phyloP scores from a whole-genome alignment of 2,797 vertebrate genomes.

The Gastrophryne carolinensis region DNA sequence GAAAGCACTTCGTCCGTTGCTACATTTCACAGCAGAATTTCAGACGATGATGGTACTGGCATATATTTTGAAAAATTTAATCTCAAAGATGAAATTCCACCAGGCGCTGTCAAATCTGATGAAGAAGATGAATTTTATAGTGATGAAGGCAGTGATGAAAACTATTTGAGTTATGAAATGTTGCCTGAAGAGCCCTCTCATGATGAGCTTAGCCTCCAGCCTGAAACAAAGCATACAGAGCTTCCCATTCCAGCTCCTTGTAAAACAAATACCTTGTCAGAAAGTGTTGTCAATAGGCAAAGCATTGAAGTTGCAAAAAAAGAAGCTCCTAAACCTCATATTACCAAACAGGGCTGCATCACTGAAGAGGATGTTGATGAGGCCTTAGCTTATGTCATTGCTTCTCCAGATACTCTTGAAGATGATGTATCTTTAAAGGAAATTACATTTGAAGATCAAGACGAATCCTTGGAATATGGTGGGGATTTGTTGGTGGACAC shows the following conservation, averaged over 20 bases:
- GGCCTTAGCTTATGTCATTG: slow-evolving; percentile 78
- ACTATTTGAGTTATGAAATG: slow-evolving; percentile 31
- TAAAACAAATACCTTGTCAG: not conserved
- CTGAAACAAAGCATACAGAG: not conserved
- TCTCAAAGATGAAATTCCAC: slow-evolving; percentile 83
- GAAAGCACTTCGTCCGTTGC: slow-evolving; percentile 79
- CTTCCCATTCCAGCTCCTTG: not conserved
- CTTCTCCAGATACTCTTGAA: slow-evolving; percentile 69
- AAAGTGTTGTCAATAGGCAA: not conserved
- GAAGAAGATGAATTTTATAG: slow-evolving; percentile 16
- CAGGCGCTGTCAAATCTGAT: slow-evolving; percentile 4
- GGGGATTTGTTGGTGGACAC: slow-evolving; percentile 61
- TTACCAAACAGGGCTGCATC: slow-evolving; percentile 35
- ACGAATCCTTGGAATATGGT: slow-evolving; percentile 61
- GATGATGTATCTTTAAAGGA: slow-evolving; percentile 64
- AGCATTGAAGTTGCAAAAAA: not conserved
- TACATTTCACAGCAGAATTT: slow-evolving; percentile 76
- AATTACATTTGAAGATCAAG: slow-evolving; percentile 60
- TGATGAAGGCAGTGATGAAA: slow-evolving; percentile 10
- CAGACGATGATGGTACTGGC: slow-evolving; percentile 81
- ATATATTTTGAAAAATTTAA: slow-evolving; percentile 91
- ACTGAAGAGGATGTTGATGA: slow-evolving; percentile 67
- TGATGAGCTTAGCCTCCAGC: not conserved
- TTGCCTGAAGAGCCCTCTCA: slow-evolving; percentile 37
- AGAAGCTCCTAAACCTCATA: not conserved